These are phyloP conservation scores for Candoia aspera DNA, from an alignment of 2,113 vertebrate species.

Conservation along the genomic window DNA sequence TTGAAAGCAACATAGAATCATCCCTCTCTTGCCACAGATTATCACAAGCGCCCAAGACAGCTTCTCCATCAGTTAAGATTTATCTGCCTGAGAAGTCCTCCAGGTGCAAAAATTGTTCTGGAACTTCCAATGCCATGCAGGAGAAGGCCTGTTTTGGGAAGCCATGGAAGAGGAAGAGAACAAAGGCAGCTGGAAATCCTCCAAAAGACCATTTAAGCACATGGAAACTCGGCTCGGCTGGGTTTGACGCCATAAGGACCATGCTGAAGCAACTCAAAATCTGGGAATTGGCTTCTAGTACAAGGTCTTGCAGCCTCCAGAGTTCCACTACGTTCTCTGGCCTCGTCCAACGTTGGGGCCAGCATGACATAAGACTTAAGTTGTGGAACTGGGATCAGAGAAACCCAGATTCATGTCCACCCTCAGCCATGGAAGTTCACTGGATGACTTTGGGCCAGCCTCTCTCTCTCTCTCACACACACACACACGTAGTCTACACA, in stretches of 20 bases:
- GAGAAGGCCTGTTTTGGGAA: not conserved
- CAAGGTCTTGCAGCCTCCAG: not conserved
- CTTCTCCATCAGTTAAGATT: not conserved
- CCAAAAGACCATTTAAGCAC: not conserved
- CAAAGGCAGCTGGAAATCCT: not conserved
- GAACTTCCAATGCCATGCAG: not conserved
- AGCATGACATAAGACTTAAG: no score
- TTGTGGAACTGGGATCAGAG: no score
- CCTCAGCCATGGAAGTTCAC: no score
- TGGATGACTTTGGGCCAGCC: no score
- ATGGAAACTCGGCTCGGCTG: not conserved
- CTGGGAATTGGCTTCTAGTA: not conserved
- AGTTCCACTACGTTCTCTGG: no score
- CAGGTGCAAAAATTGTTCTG: not conserved
- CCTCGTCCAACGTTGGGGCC: no score
- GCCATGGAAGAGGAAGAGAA: not conserved
- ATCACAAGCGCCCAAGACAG: not conserved
- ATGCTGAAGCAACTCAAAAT: not conserved
- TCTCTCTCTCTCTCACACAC: no score
- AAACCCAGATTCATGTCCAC: no score
- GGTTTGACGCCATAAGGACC: no score
- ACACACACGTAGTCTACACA: no score
- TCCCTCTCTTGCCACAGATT: not conserved
- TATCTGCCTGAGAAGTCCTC: not conserved
- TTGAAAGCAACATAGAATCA: not conserved